Base-by-base conservation (phyloP, 2,113 vertebrate genomes). In the Bufo bufo region DNA sequence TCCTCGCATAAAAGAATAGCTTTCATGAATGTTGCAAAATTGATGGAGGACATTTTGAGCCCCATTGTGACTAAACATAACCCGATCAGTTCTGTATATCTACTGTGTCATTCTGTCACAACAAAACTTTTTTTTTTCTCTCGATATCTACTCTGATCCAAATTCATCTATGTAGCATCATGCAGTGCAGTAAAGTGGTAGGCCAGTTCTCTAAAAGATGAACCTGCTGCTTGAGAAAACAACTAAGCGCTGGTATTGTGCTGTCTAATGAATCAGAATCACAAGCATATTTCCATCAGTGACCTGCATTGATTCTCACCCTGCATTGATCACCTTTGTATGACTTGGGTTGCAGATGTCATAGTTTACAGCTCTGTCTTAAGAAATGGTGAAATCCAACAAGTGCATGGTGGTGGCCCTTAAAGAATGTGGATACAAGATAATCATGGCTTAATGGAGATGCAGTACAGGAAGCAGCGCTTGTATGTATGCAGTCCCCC, bases 401-500 rank as follows among this genome's bases (percentile, higher is more conserved):
- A 61, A 81, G 56, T 59, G 23, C 78, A 43, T 61, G 54, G 56
- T 14, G 23, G 56, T 6, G 56, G 13, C 20, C 71, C 16, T 19
- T 49, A 20, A 19, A 20, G 17, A 75, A 66, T 65, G 45, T 49
- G 58, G 13, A 43, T 81, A 82, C 65, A 82, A 50, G 54, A 50
- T 14, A 59, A 65, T 45, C 47, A 65, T 49, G 43, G 80, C 3
- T 11, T 43, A 79, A 45, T 56, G 77, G 20, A 87, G 66, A 59
- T 54, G 61, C 16, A 71, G 19, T 49, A 49, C 79, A 83, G 87
- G 87, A 88, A 83, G 80, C 80, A 61, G 54, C 10, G 69, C 66
- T 33, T 74, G 47, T 82, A 54, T 63, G 79, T 65, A 47, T 50
- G 10, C 54, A 61, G 47, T 17, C 78, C 23, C 87, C 69, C 52